A percentile compares a stretch with the other conserved stretches of the same genome.
These are phyloP conservation scores for Actinia tenebrosa DNA, from an alignment of 64 coral and sea anemone species.

Conservation along the genomic window DNA sequence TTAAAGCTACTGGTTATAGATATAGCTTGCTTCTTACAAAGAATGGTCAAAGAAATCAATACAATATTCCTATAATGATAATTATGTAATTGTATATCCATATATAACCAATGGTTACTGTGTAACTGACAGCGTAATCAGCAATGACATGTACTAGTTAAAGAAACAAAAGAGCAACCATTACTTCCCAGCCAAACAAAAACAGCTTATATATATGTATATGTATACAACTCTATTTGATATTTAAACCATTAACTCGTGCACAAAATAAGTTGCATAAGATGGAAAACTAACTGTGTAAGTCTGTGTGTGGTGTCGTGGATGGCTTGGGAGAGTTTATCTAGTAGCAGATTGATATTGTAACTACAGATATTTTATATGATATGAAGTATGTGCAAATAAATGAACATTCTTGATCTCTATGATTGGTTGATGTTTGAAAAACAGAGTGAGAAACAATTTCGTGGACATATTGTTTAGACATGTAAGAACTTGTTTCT, in stretches of 20 bases:
- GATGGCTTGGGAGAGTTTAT: neutral
- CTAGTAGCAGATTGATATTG: conserved; percentile 11
- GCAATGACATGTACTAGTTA: conserved; percentile 21
- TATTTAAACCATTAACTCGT: conserved; percentile 4
- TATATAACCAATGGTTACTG: conserved; percentile 58
- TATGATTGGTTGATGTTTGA: neutral
- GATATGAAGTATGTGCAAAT: neutral
- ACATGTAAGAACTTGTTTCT: too few relatives aligned
- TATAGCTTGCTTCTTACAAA: neutral
- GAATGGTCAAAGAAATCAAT: neutral
- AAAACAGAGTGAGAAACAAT: neutral
- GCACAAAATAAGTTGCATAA: conserved; percentile 6
- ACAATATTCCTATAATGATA: neutral
- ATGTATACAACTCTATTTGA: neutral
- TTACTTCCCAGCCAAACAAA: neutral
- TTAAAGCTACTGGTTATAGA: too few relatives aligned
- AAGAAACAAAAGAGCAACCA: neutral
- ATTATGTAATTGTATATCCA: conserved; percentile 15
- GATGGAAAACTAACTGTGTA: conserved; percentile 4
- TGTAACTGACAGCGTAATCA: conserved; percentile 92
- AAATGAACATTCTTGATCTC: conserved; percentile 5
- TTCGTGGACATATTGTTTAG: too few relatives aligned
- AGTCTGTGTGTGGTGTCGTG: neutral
- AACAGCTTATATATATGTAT: neutral
- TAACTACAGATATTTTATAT: conserved; percentile 21